A percentile compares a stretch with the other conserved stretches of the same genome.
Conservation (phyloP, 2,888 invertebrate genomes). For the Tineola bisselliella region DNA sequence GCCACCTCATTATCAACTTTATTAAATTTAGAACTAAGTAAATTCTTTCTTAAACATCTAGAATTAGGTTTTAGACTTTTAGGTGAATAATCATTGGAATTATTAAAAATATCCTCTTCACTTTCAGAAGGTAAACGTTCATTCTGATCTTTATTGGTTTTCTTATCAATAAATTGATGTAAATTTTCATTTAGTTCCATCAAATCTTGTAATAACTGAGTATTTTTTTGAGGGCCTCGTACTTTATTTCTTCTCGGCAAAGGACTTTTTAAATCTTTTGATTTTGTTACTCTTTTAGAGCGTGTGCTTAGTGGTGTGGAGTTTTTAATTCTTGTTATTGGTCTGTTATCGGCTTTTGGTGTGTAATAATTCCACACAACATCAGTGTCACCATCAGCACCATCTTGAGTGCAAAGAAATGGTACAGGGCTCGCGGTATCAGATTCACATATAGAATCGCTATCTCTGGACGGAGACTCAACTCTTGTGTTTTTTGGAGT, state of each 20-base stretch:
- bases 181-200: slow-evolving; percentile 55
- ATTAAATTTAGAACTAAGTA: slow-evolving; percentile 50
- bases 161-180: slow-evolving; percentile 41
- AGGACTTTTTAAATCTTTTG: slow-evolving; percentile 39
- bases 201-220: slow-evolving; percentile 50
- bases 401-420: slow-evolving; percentile 61
- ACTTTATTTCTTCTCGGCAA: slow-evolving; percentile 38
- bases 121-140: slow-evolving; percentile 30
- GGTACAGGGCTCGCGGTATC: slow-evolving; percentile 58
- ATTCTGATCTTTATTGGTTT: slow-evolving; percentile 22
- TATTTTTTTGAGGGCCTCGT: slow-evolving; percentile 38
- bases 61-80: slow-evolving; percentile 39
- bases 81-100: slow-evolving; percentile 43
- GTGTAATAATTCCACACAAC: slow-evolving; percentile 64
- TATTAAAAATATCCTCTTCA: slow-evolving; percentile 53
- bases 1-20: slow-evolving; percentile 46
- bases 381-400: slow-evolving; percentile 56
- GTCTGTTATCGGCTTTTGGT: slow-evolving; percentile 43
- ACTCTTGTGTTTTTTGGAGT: slow-evolving; percentile 42
- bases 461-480: slow-evolving; percentile 53
- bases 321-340: slow-evolving; percentile 34
- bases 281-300: slow-evolving; percentile 33
- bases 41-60: slow-evolving; percentile 47
- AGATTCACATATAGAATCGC: slow-evolving; percentile 51
- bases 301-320: slow-evolving; percentile 50